phyloP scores from a whole-genome alignment of 2,888 invertebrate species.

The Xylota sylvarum region DNA sequence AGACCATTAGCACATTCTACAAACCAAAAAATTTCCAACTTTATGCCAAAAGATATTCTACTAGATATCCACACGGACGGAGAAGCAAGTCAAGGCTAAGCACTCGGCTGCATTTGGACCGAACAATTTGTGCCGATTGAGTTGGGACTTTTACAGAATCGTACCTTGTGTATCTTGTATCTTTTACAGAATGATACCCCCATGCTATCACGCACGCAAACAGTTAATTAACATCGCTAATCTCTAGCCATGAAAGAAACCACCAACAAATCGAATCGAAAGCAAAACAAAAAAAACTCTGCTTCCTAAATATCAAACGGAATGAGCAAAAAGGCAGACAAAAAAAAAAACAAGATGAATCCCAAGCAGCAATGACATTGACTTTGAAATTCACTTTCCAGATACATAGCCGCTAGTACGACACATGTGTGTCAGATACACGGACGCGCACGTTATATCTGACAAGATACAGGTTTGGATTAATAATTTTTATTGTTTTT shows the following conservation, averaged over 20 bases:
- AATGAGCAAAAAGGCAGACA: constrained; percentile 23
- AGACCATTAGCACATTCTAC: constrained; percentile 32
- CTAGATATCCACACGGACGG: neutral
- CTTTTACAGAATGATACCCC: neutral
- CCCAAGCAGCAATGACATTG: constrained; percentile 71
- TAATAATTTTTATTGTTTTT: no score
- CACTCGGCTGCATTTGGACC: constrained; percentile 36
- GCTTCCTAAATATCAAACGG: constrained; percentile 55
- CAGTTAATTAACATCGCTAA: constrained; percentile 6
- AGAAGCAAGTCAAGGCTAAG: constrained; percentile 62
- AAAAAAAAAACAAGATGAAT: constrained; percentile 54
- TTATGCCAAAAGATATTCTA: constrained; percentile 31
- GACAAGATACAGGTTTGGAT: constrained; percentile 52
- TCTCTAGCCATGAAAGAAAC: constrained; percentile 34
- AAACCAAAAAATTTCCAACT: neutral
- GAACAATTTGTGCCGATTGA: neutral
- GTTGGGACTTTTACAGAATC: constrained; percentile 39
- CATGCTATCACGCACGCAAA: constrained; percentile 40
- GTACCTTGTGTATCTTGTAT: neutral
- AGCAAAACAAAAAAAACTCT: constrained; percentile 24
- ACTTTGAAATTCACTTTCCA: constrained; percentile 76
- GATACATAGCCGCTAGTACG: constrained; percentile 3
- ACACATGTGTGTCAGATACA: constrained; percentile 11
- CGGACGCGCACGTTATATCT: constrained; percentile 18
- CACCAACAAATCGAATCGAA: constrained; percentile 14